A percentile compares a stretch with the other conserved stretches of the same genome.
These are phyloP conservation scores for Drosophila rubida DNA, from an alignment of 2,888 invertebrate species.

Conservation along the genomic window DNA sequence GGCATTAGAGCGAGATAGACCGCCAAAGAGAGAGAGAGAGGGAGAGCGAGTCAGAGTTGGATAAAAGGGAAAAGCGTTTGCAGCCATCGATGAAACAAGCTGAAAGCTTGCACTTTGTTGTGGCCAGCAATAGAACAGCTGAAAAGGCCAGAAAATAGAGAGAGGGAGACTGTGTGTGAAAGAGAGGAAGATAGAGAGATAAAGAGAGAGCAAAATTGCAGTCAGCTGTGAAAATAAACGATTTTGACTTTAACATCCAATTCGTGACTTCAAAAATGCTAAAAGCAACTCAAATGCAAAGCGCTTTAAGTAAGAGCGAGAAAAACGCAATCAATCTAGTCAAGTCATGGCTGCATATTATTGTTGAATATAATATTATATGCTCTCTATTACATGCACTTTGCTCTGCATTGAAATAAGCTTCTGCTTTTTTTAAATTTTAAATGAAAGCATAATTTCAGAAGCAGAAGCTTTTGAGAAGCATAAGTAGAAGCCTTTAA, in stretches of 20 bases:
- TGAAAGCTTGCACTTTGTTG: constrained; percentile 43
- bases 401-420: too few species aligned
- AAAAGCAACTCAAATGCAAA: neutral
- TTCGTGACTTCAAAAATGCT: constrained; percentile 4
- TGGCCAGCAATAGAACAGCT: neutral
- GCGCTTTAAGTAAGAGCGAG: neutral
- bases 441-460: too few species aligned
- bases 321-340: neutral
- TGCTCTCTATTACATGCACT: too few species aligned
- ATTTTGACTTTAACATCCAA: neutral
- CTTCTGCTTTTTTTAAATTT: too few species aligned
- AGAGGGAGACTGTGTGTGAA: neutral
- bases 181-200: neutral
- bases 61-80: constrained; percentile 14
- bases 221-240: neutral
- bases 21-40: constrained; percentile 3
- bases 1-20: constrained; percentile 35
- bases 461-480: too few species aligned
- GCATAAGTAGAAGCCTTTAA: too few species aligned
- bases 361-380: too few species aligned
- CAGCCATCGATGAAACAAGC: constrained; percentile 15
- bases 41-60: constrained; percentile 18
- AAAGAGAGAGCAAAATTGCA: neutral
- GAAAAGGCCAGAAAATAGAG: neutral
- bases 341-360: too few species aligned